A percentile compares a stretch with the other conserved stretches of the same genome.
These are phyloP conservation scores for Pipistrellus pygmaeus DNA, from an alignment of 2,797 vertebrate genomes.

Conservation along the genomic window DNA sequence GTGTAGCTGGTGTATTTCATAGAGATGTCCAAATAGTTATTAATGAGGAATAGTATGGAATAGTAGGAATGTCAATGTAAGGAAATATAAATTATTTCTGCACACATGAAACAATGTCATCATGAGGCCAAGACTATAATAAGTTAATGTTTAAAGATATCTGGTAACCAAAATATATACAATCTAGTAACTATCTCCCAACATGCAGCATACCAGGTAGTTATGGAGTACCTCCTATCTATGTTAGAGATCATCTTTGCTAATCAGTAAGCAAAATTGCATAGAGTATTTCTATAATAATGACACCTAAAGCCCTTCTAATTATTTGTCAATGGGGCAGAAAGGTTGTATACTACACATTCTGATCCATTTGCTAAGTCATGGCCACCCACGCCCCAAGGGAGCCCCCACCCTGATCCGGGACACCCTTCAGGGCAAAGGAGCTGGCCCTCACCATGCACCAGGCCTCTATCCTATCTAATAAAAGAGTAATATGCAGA, in stretches of 20 bases:
- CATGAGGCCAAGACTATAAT: not conserved
- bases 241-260: not conserved
- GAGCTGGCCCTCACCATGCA: no score
- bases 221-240: not conserved
- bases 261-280: constrained; percentile 23
- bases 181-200: not conserved
- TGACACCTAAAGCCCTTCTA: not conserved
- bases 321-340: not conserved
- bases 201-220: constrained; percentile 17
- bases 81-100: constrained; percentile 3
- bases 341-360: not conserved
- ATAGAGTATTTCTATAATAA: not conserved
- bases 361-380: not conserved
- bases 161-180: not conserved
- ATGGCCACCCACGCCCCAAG: no score
- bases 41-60: not conserved
- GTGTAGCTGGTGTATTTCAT: not conserved
- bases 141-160: not conserved
- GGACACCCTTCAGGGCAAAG: no score
- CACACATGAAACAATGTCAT: not conserved
- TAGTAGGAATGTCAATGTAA: not conserved
- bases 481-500: no score
- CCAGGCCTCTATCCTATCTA: no score
- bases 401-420: no score
- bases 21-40: not conserved